These are phyloP conservation scores for Drosophila mimetica DNA, from an alignment of 2,888 invertebrate genomes.

Conservation along the genomic window DNA sequence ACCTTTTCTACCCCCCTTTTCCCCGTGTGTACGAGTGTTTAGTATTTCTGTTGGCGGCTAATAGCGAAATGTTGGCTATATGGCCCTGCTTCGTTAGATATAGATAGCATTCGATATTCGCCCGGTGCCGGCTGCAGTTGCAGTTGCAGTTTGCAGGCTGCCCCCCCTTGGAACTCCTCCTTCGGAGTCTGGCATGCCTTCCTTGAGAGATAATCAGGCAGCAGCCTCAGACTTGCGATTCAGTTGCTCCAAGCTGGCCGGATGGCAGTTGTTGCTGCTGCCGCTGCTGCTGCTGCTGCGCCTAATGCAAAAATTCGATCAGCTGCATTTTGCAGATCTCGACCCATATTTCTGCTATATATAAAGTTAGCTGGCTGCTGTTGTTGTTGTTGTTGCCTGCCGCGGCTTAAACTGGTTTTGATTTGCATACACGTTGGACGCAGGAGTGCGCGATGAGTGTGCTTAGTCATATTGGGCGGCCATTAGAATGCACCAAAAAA, in stretches of 20 bases:
- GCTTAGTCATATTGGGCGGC: slow-evolving; percentile 83
- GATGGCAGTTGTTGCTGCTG: slow-evolving; percentile 60
- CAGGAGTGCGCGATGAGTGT: slow-evolving; percentile 80
- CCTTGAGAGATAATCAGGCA: slow-evolving; percentile 78
- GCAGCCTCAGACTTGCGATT: slow-evolving; percentile 57
- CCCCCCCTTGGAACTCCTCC: slow-evolving; percentile 14
- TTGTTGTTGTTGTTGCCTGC: slow-evolving; percentile 48
- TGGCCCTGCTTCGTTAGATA: slow-evolving; percentile 78
- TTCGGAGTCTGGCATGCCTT: slow-evolving; percentile 66
- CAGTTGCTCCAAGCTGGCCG: slow-evolving; percentile 65
- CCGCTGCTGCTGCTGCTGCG: slow-evolving; percentile 64
- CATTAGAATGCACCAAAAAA: slow-evolving; percentile 81
- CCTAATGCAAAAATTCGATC: slow-evolving; percentile 83
- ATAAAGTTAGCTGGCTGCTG: slow-evolving; percentile 46
- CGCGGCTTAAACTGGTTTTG: slow-evolving; percentile 76
- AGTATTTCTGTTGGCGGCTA: slow-evolving; percentile 75
- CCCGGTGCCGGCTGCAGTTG: slow-evolving; percentile 67
- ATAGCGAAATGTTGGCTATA: slow-evolving; percentile 80
- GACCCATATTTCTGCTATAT: slow-evolving; percentile 81
- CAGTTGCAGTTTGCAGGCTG: slow-evolving; percentile 38
- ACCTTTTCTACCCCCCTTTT: slow-evolving; percentile 9
- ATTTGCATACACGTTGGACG: slow-evolving; percentile 82
- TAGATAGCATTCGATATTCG: slow-evolving; percentile 78
- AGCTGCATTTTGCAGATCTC: slow-evolving; percentile 81
- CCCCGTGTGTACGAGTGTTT: slow-evolving; percentile 54